A percentile compares a stretch with the other conserved stretches of the same genome.
These are phyloP conservation scores for Lithophane leautieri DNA, from an alignment of 2,888 invertebrate genomes.

Conservation along the genomic window DNA sequence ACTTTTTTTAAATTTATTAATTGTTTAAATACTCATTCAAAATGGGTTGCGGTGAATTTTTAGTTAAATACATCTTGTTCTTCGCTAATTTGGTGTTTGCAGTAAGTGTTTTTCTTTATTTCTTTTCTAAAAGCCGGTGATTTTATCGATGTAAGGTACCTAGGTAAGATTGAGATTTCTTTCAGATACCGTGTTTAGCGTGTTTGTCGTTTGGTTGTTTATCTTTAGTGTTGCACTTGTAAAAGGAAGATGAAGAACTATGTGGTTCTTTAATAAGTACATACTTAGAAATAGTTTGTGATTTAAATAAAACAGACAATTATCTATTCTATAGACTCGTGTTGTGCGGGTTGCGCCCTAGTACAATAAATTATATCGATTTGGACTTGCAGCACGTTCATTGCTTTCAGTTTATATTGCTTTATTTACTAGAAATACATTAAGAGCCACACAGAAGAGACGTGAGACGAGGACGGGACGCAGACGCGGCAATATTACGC, in stretches of 20 bases:
- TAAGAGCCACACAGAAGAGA: too few species aligned
- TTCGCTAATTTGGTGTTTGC: slow-evolving; percentile 94
- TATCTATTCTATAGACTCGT: background rate
- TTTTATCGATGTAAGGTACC: background rate
- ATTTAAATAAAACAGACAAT: background rate
- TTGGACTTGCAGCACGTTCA: background rate
- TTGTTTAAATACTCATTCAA: slow-evolving; percentile 66
- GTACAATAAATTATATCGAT: background rate
- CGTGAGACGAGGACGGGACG: too few species aligned
- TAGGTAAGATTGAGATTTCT: background rate
- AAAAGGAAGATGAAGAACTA: background rate
- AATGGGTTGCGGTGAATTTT: slow-evolving; percentile 93
- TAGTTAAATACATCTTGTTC: slow-evolving; percentile 94
- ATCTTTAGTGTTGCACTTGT: background rate
- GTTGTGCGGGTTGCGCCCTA: background rate
- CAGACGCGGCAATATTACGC: too few species aligned
- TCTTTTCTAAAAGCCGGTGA: background rate
- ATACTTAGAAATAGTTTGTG: background rate
- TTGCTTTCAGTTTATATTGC: slow-evolving; percentile 10
- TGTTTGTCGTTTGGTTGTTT: background rate
- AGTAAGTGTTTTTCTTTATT: slow-evolving; percentile 89
- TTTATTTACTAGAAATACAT: background rate
- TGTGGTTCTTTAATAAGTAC: too few species aligned
- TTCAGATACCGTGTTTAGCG: background rate
- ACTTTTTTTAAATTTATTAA: slow-evolving; percentile 2